Base-by-base conservation (phyloP, 2,113 vertebrate genomes). In the Willisornis vidua region DNA sequence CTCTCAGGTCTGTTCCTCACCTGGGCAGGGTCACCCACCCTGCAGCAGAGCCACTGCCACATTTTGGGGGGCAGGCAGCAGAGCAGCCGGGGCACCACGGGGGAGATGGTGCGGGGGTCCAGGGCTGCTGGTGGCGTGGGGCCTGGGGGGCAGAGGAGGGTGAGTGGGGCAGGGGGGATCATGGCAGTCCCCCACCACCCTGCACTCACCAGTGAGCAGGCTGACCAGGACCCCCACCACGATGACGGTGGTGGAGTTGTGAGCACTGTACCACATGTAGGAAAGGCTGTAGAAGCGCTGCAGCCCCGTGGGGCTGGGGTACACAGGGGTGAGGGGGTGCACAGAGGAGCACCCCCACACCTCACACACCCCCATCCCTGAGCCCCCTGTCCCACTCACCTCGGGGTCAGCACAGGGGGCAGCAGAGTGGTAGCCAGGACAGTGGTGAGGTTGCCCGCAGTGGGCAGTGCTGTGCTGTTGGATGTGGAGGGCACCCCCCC, bases 201-300 rank as follows among this genome's bases (percentile, higher is more conserved):
- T 3, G 0, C 66, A 82, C 97, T 76, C 82, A 99, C 99, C 99
- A 1, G 99, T 99, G 54, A 99, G 95, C 33, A 99, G 87, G 93
- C 99, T 99, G 98, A 99, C 98, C 37, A 99, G 52, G 54, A 99
- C 98, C 48, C 99, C 99, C 80, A 99, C 99, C 62, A 99, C 81
- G 51, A 99, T 98, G 92, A 99, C 99, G 0, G 98, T 99, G 90
- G 98, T 96, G 15, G 99, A 99, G 95, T 99, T 99, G 97, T 99
- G 99, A 74, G 99, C 99, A 0, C 99, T 99, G 97, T 99, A 99
- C 99, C 99, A 99, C 97, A 99, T 97, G 94, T 99, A 99, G 11
- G 99, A 99, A 93, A 99, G 90, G 16, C 97, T 98, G 89, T 99
- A 99, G 59, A 99, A 97, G 1, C 96, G 98, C 90, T 98, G 98